phyloP scores from a whole-genome alignment of 2,113 vertebrate species.

The Crotalus tigris region DNA sequence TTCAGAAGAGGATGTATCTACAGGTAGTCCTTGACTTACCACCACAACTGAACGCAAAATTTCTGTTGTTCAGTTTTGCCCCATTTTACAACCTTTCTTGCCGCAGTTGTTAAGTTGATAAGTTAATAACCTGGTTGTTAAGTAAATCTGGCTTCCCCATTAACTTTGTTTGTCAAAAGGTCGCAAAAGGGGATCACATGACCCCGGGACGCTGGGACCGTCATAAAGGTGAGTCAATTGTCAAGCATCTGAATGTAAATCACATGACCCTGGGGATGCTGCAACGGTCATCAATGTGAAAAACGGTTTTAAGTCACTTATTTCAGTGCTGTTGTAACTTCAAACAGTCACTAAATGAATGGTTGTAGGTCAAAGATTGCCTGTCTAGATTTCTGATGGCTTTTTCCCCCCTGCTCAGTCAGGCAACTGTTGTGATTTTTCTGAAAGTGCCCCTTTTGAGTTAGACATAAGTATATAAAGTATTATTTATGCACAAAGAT shows the following conservation, averaged over 20 bases:
- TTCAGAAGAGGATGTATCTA: background rate
- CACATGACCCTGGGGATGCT: background rate
- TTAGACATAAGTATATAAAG: background rate
- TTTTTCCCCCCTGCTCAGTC: no score
- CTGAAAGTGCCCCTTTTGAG: background rate
- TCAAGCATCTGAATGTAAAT: background rate
- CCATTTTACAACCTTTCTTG: background rate
- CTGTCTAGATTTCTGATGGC: background rate
- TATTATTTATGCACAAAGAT: background rate
- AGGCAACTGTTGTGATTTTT: background rate
- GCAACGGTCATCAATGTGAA: background rate
- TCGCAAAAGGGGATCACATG: background rate
- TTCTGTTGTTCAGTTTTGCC: background rate
- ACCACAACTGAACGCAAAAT: background rate
- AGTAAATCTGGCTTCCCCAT: background rate
- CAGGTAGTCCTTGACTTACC: background rate
- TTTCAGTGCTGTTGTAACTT: background rate
- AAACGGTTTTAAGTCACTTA: background rate
- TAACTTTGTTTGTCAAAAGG: background rate
- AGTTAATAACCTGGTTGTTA: background rate
- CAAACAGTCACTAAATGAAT: background rate
- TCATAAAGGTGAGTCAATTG: background rate
- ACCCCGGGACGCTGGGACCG: background rate
- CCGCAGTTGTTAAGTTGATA: background rate
- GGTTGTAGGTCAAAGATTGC: background rate